These are phyloP conservation scores for Crocidura indochinensis DNA, from an alignment of 2,797 vertebrate species.

Conservation along the genomic window DNA sequence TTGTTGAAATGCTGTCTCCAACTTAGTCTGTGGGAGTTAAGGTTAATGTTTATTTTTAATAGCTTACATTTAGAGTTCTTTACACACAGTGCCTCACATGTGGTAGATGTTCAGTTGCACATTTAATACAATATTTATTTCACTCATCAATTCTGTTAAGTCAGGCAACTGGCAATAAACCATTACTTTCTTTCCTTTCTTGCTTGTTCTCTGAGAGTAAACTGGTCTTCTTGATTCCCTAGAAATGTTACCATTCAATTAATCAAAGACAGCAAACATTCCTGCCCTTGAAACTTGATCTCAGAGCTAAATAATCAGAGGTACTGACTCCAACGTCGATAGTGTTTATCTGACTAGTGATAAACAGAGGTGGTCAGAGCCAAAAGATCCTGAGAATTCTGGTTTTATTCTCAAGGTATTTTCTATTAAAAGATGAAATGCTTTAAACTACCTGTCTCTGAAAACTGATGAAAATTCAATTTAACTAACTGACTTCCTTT, in stretches of 20 bases:
- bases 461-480: background rate
- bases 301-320: constrained; percentile 1
- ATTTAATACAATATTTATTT: constrained; percentile 20
- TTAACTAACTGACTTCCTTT: background rate
- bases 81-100: background rate
- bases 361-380: background rate
- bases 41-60: constrained; percentile 28
- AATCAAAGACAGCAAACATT: background rate
- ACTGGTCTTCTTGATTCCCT: constrained; percentile 8
- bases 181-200: background rate
- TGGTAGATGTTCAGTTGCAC: constrained; percentile 8
- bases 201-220: background rate
- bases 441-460: background rate
- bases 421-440: background rate
- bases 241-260: background rate
- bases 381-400: background rate
- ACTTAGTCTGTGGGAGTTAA: constrained; percentile 20
- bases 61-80: background rate
- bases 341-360: background rate
- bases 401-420: background rate
- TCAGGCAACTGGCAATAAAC: background rate
- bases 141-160: constrained; percentile 52
- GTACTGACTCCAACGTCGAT: too few species aligned
- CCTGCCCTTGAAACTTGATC: background rate
- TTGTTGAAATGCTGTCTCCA: background rate